These are phyloP conservation scores for Microdon myrmicae DNA, from an alignment of 2,888 invertebrate genomes.

Conservation along the genomic window DNA sequence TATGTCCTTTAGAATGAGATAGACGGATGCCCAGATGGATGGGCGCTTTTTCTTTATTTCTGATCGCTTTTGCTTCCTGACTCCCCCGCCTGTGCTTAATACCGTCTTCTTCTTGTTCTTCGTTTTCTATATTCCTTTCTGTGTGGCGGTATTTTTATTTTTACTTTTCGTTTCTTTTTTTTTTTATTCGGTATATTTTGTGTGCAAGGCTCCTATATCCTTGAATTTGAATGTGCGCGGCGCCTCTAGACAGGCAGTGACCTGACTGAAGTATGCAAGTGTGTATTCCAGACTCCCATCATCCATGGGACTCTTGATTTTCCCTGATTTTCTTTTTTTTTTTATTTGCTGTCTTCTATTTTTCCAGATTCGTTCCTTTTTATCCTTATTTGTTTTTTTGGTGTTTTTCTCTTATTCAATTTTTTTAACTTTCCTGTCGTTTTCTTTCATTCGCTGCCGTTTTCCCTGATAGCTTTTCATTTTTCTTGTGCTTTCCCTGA, in stretches of 20 bases:
- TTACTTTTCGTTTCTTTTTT: slow-evolving; percentile 16
- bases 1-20: slow-evolving; percentile 42
- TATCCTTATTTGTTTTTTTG: too few species aligned
- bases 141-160: too few species aligned
- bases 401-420: too few species aligned
- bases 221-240: slow-evolving; percentile 53
- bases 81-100: too few species aligned
- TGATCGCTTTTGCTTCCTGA: slow-evolving; percentile 24
- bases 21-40: slow-evolving; percentile 9
- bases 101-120: too few species aligned
- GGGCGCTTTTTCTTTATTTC: slow-evolving; percentile 9
- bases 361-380: too few species aligned
- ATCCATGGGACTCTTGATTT: slow-evolving; percentile 50
- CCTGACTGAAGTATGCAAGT: slow-evolving; percentile 52
- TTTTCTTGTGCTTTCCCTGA: slow-evolving; percentile 41
- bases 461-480: slow-evolving; percentile 48
- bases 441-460: too few species aligned
- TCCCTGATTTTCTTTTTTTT: slow-evolving; percentile 22
- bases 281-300: slow-evolving; percentile 52
- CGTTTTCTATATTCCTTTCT: too few species aligned
- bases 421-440: too few species aligned
- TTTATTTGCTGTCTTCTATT: too few species aligned
- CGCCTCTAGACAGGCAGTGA: slow-evolving; percentile 52
- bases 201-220: slow-evolving; percentile 50
- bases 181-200: slow-evolving; percentile 16